A percentile compares a stretch with the other conserved stretches of the same genome.
phyloP scores from a whole-genome alignment of 2,113 vertebrate species.

The Scophthalmus maximus region DNA sequence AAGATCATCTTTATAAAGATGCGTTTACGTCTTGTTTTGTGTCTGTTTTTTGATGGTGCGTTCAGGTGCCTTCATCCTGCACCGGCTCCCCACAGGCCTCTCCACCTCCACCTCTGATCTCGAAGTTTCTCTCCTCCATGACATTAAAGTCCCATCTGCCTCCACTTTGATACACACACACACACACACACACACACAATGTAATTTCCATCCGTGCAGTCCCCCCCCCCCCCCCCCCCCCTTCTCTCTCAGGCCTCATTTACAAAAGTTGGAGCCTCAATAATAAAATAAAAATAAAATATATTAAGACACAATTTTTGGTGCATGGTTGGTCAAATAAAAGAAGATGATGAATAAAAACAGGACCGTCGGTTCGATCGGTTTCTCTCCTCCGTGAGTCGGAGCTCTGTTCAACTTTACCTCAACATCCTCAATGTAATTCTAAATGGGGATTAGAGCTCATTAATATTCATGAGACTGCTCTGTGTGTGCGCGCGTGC shows the following conservation, averaged over 20 bases:
- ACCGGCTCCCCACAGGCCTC: too few relatives aligned
- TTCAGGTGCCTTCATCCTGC: conserved; percentile 38
- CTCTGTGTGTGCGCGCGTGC: conserved; percentile 35
- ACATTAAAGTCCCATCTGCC: conserved; percentile 84
- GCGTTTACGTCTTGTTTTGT: background rate
- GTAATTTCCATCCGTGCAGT: conserved; percentile 82
- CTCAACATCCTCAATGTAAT: conserved; percentile 85
- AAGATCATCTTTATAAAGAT: too few relatives aligned
- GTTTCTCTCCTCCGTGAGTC: conserved; percentile 68
- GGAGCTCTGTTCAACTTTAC: conserved; percentile 84
- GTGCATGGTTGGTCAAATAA: too few relatives aligned
- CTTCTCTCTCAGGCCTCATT: conserved; percentile 87
- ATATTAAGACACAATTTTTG: conserved; percentile 62
- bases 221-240: too few relatives aligned
- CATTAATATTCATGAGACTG: conserved; percentile 86
- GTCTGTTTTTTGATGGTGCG: conserved; percentile 21
- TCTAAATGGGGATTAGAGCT: conserved; percentile 85
- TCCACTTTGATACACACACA: conserved; percentile 74
- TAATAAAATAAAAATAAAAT: conserved; percentile 8
- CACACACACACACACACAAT: conserved; percentile 59
- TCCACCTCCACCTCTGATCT: too few relatives aligned
- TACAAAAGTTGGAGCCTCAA: conserved; percentile 72
- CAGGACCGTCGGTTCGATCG: too few relatives aligned
- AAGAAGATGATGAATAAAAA: too few relatives aligned
- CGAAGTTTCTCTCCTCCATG: too few relatives aligned